Evolutionary conservation across 2,888 invertebrate species (phyloP).

Genomic region (Eucera pruinosa): DNA sequence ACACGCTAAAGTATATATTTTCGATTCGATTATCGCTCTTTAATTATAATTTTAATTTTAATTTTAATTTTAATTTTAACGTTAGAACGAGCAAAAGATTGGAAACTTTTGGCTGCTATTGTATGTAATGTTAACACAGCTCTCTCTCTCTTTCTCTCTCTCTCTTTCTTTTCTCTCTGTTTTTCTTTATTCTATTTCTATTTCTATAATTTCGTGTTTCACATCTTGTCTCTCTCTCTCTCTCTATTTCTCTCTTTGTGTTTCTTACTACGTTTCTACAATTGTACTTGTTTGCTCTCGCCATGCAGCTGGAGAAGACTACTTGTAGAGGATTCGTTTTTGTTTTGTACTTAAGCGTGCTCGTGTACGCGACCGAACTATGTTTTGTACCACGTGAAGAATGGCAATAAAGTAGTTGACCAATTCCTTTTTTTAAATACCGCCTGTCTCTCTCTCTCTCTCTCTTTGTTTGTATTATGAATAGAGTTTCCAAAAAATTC

Average conservation of each 20-base stretch:
- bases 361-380: conserved; percentile 54
- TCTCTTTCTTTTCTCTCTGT: conserved; percentile 5
- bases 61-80: too few relatives aligned
- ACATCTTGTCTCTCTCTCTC: not conserved
- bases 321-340: conserved; percentile 55
- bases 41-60: too few relatives aligned
- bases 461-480: not conserved
- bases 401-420: conserved; percentile 65
- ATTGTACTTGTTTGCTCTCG: conserved; percentile 48
- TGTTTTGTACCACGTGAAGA: conserved; percentile 61
- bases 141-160: conserved; percentile 26
- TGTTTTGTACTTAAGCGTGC: conserved; percentile 66
- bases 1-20: too few relatives aligned
- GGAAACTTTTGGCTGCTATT: too few relatives aligned
- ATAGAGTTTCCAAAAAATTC: not conserved
- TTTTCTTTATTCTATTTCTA: conserved; percentile 20
- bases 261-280: conserved; percentile 29
- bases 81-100: too few relatives aligned
- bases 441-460: not conserved
- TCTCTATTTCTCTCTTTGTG: conserved; percentile 19
- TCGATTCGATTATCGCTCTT: too few relatives aligned
- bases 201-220: not conserved
- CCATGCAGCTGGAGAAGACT: conserved; percentile 55
- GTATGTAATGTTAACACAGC: conserved; percentile 62
- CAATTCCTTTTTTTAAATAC: conserved; percentile 63